Base-by-base conservation (phyloP, 2,113 vertebrate genomes). In the Rattus norvegicus region DNA sequence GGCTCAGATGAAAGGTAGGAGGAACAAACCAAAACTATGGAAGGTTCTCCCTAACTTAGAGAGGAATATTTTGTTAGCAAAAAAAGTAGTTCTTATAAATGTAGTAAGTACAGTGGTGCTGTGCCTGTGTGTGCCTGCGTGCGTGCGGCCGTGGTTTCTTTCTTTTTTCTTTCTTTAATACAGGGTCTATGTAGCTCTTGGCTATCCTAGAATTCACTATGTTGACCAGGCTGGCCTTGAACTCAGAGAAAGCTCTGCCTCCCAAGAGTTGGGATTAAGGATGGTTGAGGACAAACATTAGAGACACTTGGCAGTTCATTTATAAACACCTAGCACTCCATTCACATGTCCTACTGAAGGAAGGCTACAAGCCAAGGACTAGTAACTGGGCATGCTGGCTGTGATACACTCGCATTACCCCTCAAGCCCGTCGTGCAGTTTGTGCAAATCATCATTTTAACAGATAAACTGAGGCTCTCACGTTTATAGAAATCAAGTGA, bases 71-170 rank as follows among this genome's bases (percentile, higher is more conserved):
- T 49, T 83, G 63, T 79, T 87, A 19, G 87, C 70, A 89, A 47
- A 59, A 95, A 16, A 92, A 90, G 67, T 33, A 90, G 76, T 85
- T 28, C 92, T 65, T 30, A 54, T 56, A 20, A 91, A 67, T 20
- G 16, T 36, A 89, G 16, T 39, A 89, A 39, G 63, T 12, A 90
- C 28, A 81, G 84, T 54, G 36, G 69, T 33, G 56, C 43, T 79
- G 76, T 69, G 12, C 2, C 30, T 16, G 67, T 30, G 28, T 9
- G 22, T 63, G 16, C 17, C 17, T 59, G 14, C 17, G 20, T 63
- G 61, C 61, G 7, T 63, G 14, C 24, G n/a, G n/a, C n/a, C n/a
- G 9, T 65, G 26, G 26, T 12, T 65, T 4, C 7, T 72, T n/a
- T 39, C 2, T 65, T 65, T 65, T 1, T 63, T 11, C 33, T 16